A percentile compares a stretch with the other conserved stretches of the same genome.
These are phyloP conservation scores for Calliphora vicina DNA, from an alignment of 1,140 invertebrate genomes.

Conservation along the genomic window DNA sequence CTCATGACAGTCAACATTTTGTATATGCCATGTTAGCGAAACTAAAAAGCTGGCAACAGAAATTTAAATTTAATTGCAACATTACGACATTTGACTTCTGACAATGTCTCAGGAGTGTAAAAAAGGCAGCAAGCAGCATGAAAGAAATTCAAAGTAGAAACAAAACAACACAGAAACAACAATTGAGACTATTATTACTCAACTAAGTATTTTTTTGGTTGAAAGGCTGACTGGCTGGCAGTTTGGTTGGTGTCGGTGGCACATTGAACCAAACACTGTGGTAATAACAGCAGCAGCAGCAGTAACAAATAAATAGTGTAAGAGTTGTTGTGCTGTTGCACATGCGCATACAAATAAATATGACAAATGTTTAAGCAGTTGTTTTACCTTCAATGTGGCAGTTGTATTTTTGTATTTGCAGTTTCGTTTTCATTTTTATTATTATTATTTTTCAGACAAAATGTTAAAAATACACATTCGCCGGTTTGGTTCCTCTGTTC, in stretches of 20 bases:
- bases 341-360: constrained; percentile 33
- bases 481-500: not conserved
- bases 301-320: not conserved
- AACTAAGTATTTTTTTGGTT: not conserved
- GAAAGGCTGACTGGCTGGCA: not conserved
- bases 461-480: not conserved
- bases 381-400: not conserved
- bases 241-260: not conserved
- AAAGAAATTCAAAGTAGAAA: not conserved
- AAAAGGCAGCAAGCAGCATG: not conserved
- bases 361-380: constrained; percentile 27
- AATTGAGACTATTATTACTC: constrained; percentile 25
- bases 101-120: constrained; percentile 23
- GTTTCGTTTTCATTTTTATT: not conserved
- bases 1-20: not conserved
- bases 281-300: not conserved
- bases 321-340: constrained; percentile 18
- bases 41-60: not conserved
- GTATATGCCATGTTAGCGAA: not conserved
- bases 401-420: not conserved
- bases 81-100: constrained; percentile 33
- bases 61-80: constrained; percentile 26
- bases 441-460: not conserved
- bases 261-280: not conserved
- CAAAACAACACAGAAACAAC: constrained; percentile 4